Evolutionary conservation across 2,888 invertebrate species (phyloP), one percentile per base, ranked within the genome.

Genomic region (Encarsia formosa): DNA sequence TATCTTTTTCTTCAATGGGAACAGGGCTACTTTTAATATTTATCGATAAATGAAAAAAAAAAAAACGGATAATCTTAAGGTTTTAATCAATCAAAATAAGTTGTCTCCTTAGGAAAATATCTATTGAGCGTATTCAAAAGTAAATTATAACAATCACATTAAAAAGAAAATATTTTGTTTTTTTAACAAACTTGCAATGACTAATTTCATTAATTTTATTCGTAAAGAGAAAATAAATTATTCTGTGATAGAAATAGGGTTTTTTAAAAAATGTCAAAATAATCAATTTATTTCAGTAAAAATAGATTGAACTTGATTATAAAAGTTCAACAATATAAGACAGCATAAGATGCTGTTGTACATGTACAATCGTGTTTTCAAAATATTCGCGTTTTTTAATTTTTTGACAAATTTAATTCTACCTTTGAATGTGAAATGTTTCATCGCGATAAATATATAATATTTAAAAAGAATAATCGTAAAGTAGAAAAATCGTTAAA

Each of bases 391-490:
- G 45, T 51, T 24, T 43, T 37, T 45, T 41, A 47, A 52, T 55
- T 55, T 55, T 52, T 52, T 41, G 49, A 52, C 16, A 22, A 45
- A 23, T 13, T 52, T 52, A 40, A 56, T 51, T 54, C 49, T 39
- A 59, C 57, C 58, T 63, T 42, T 58, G 40, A 47, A 57, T 55
- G 50, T 50, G 52, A 49, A 56, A 52, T 57, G 49, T 58, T 59
- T 59, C 48, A 54, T 54, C 47, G 47, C 45, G 49, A 44, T 41
- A 26, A 22, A 39, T 46, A 18, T 41, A 39, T 44, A 49, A 42
- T 40, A 4, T 22, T 29, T 45, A 41, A 35, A 31, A 43, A 18
- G 35, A 22, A 48, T n/a, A n/a, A 43, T 26, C 2, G 19, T 49
- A 48, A 48, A 45, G 13, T 29, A 42, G 34, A 35, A 43, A 26